These are phyloP conservation scores for Antidorcas marsupialis DNA, from an alignment of 2,113 vertebrate species.

Conservation along the genomic window DNA sequence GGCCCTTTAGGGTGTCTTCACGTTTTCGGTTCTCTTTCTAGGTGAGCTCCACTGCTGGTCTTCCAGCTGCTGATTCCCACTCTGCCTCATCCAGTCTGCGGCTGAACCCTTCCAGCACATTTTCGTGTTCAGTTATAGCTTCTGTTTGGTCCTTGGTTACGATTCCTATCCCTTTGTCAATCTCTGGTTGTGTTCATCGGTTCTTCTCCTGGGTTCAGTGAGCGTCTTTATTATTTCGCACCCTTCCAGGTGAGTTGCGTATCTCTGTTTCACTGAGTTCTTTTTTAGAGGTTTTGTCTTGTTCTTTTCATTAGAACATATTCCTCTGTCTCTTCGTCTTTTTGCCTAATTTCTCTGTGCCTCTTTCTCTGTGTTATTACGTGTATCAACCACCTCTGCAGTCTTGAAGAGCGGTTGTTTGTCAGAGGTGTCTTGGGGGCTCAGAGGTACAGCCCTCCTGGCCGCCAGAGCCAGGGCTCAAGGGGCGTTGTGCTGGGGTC, in stretches of 20 bases:
- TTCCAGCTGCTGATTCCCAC: not conserved
- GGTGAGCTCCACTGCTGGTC: not conserved
- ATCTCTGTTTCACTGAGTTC: not conserved
- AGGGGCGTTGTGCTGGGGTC: accelerated
- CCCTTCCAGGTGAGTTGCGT: too few relatives aligned
- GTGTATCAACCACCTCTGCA: not conserved
- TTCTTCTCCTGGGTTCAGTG: not conserved
- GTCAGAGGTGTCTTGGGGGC: not conserved
- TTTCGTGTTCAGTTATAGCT: not conserved
- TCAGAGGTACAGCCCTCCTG: not conserved
- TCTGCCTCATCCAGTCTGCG: not conserved
- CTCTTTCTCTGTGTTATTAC: not conserved
- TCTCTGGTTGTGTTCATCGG: not conserved
- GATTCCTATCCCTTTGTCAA: not conserved
- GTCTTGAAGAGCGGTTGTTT: not conserved
- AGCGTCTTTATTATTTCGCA: not conserved
- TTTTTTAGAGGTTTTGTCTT: not conserved
- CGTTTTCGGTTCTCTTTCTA: not conserved
- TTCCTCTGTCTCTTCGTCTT: too few relatives aligned
- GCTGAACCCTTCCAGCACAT: not conserved
- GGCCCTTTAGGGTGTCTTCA: not conserved
- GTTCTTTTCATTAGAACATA: not conserved
- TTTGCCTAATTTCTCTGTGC: not conserved
- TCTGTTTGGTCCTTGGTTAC: not conserved
- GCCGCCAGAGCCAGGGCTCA: not conserved